Conservation (phyloP, 1,140 invertebrate species). For the Panonychus citri region DNA sequence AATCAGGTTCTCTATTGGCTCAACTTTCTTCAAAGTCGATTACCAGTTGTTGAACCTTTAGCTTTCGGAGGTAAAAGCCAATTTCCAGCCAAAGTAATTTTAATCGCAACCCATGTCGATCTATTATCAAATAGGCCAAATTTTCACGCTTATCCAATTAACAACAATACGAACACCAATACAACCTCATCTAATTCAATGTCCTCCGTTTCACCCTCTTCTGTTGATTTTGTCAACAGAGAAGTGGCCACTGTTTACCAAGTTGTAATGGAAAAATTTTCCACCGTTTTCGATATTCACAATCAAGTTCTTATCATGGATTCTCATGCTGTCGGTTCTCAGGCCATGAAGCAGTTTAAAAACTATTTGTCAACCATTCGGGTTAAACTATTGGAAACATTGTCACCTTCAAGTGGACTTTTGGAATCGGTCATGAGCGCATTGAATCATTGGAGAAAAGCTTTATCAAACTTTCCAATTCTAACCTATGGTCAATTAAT, state of each 20-base stretch:
- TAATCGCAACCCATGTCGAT: conserved; percentile 44
- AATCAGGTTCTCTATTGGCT: conserved; percentile 56
- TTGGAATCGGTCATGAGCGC: conserved; percentile 34
- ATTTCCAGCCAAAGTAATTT: conserved; percentile 28
- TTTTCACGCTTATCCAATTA: background rate
- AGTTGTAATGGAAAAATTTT: conserved; percentile 27
- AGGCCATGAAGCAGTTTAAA: conserved; percentile 33
- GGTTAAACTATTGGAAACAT: conserved; percentile 25
- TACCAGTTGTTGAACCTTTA: conserved; percentile 38
- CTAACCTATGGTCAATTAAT: conserved; percentile 39
- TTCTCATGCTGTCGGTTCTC: conserved; percentile 31
- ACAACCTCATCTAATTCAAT: background rate
- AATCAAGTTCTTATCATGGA: conserved; percentile 34
- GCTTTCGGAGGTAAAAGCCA: conserved; percentile 31
- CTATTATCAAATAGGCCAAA: conserved; percentile 16
- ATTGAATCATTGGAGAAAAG: conserved; percentile 29
- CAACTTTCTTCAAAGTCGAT: conserved; percentile 46
- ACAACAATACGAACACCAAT: conserved; percentile 11
- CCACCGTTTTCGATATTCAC: conserved; percentile 31
- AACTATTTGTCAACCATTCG: conserved; percentile 27
- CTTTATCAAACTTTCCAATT: conserved; percentile 35
- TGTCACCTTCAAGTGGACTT: conserved; percentile 35
- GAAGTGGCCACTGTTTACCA: conserved; percentile 25
- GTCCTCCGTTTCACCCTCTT: too few species aligned
- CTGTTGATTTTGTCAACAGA: conserved; percentile 15